Evolutionary conservation across 2,888 invertebrate genomes (phyloP).

Genomic region (Acanthosepion esculentum): DNA sequence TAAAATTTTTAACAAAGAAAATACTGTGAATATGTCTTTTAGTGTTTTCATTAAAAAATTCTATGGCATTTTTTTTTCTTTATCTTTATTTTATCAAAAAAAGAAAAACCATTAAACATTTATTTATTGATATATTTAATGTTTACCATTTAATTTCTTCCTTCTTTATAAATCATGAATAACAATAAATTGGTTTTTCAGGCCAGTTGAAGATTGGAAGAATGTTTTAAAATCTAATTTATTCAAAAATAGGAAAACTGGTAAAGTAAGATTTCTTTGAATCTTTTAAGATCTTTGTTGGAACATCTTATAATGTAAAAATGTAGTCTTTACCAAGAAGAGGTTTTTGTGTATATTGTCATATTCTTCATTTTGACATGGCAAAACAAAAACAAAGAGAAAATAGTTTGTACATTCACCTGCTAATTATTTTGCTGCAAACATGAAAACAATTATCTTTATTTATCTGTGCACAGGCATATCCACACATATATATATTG

Average conservation of each 20-base stretch:
- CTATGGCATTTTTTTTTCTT: background rate
- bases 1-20: background rate
- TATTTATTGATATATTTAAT: constrained; percentile 10
- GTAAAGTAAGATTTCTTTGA: background rate
- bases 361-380: background rate
- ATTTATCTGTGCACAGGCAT: too few relatives aligned
- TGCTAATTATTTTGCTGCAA: constrained; percentile 8
- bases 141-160: background rate
- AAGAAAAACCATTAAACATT: background rate
- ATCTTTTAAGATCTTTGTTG: background rate
- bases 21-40: constrained; percentile 2
- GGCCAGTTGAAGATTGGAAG: background rate
- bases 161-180: background rate
- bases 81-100: background rate
- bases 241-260: background rate
- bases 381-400: background rate
- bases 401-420: background rate
- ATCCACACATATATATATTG: too few relatives aligned
- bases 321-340: background rate
- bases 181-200: background rate
- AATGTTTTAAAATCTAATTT: background rate
- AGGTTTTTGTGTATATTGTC: background rate
- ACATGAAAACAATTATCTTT: too few relatives aligned
- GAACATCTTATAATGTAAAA: background rate
- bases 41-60: constrained; percentile 22